Conservation (phyloP, 2,113 vertebrate genomes). For the Chroicocephalus ridibundus region DNA sequence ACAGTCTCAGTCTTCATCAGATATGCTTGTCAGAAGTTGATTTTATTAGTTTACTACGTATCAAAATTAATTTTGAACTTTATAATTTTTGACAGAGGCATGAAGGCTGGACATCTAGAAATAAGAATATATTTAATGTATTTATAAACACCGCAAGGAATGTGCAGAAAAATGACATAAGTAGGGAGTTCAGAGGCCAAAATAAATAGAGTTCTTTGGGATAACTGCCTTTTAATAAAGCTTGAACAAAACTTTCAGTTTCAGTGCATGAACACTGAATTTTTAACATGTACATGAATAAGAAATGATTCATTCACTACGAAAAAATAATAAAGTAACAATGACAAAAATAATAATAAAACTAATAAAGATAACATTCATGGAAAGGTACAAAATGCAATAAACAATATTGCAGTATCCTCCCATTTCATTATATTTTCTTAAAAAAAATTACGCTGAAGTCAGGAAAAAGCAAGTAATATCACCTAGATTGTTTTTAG, state of each 20-base stretch:
- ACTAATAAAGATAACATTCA: not conserved
- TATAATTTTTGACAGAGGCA: not conserved
- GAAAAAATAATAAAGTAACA: not conserved
- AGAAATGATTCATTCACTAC: not conserved
- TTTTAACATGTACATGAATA: not conserved
- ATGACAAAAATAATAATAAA: not conserved
- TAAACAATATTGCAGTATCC: not conserved
- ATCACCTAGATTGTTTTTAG: not conserved
- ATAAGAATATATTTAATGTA: not conserved
- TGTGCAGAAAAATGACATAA: not conserved
- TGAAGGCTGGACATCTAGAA: not conserved
- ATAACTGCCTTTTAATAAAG: not conserved
- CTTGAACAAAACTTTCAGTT: not conserved
- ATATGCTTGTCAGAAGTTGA: not conserved
- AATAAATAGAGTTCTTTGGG: not conserved
- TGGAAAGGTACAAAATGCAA: not conserved
- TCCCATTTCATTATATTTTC: not conserved
- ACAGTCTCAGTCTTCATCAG: not conserved
- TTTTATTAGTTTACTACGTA: not conserved
- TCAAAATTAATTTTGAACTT: not conserved
- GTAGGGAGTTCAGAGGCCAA: not conserved
- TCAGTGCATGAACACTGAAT: not conserved
- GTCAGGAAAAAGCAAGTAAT: not conserved
- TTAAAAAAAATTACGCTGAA: not conserved
- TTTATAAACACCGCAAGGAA: not conserved